phyloP scores from a whole-genome alignment of 2,888 invertebrate genomes.

The Laothoe populi region DNA sequence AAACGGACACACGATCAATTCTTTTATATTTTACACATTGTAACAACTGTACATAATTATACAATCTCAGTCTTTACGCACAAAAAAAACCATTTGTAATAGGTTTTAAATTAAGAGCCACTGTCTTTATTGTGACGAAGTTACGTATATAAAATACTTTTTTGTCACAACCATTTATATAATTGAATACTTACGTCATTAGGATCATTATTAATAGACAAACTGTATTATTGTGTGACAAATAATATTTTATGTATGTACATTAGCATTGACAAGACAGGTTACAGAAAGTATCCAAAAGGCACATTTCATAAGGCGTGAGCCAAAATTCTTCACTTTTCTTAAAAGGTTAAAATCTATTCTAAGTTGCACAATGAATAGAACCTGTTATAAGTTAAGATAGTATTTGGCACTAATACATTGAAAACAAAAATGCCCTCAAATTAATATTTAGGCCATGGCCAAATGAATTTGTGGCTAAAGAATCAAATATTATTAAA shows the following conservation, averaged over 20 bases:
- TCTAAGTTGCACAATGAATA: conserved; percentile 29
- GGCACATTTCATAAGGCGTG: conserved; percentile 68
- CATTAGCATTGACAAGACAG: conserved; percentile 42
- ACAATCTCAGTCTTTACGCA: conserved; percentile 71
- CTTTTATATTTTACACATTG: conserved; percentile 54
- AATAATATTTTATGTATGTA: conserved; percentile 58
- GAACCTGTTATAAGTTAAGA: conserved; percentile 24
- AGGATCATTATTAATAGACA: conserved; percentile 31
- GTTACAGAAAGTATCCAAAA: conserved; percentile 53
- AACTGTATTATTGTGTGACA: conserved; percentile 47
- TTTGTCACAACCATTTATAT: conserved; percentile 53
- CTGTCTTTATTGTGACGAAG: conserved; percentile 27
- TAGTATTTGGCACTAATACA: conserved; percentile 34
- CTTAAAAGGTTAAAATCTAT: conserved; percentile 22
- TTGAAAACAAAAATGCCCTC: conserved; percentile 1
- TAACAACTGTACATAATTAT: conserved; percentile 67
- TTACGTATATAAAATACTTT: conserved; percentile 52
- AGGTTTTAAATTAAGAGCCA: conserved; percentile 32
- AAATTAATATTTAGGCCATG: background rate
- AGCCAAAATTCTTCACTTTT: conserved; percentile 39
- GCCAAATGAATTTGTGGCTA: background rate
- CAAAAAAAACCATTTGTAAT: conserved; percentile 51
- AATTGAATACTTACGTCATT: conserved; percentile 30
- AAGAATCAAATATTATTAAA: conserved; percentile 24
- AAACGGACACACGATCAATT: conserved; percentile 59